Base-by-base conservation (phyloP, 2,797 vertebrate species). In the Phrynocephalus vlangalii region DNA sequence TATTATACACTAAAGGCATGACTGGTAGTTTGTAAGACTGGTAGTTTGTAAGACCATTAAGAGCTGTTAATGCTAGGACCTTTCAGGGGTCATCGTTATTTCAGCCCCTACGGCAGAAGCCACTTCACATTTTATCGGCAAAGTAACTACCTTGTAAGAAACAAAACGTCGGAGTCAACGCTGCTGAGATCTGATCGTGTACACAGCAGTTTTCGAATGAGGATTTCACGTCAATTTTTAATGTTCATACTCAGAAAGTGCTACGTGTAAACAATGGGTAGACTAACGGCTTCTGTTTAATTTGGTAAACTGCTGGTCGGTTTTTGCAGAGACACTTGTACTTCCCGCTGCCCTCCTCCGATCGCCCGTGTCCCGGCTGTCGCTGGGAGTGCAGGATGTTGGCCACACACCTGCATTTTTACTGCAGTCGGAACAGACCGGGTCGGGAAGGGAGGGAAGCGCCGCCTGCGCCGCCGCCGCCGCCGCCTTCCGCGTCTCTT, bases 341-440 rank as follows among this genome's bases (percentile, higher is more conserved):
- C 67, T 76, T 15, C 15, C n/a, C 22, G 15, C 33, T 26, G 26
- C 24, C 1, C 56, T 20, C 20, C n/a, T 56, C 22, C 44, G 18
- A 9, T 3, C 30, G 24, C 30, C 1, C 15, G 22, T 38, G 38
- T 22, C 20, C 6, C 7, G 28, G 56, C 77, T 44, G 10, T 26
- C 73, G 20, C 24, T 81, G 8, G 28, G 38, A 26, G 67, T 87
- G 68, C 70, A 72, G 26, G 3, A 16, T 66, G 76, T 72, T 30
- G 63, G 56, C 76, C 38, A 76, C 66, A 71, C 70, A 77, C 67
- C 38, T 70, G 73, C 86, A 82, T 52, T 89, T 72, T 26, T 78
- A 79, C 77, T 84, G 86, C 84, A 79, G 85, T 85, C 71, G 24
- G 52, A 56, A 56, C 5, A 56, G 52, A 56, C 38, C 38, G 38